Base-by-base conservation (phyloP, 2,113 vertebrate genomes). In the Neofelis nebulosa region DNA sequence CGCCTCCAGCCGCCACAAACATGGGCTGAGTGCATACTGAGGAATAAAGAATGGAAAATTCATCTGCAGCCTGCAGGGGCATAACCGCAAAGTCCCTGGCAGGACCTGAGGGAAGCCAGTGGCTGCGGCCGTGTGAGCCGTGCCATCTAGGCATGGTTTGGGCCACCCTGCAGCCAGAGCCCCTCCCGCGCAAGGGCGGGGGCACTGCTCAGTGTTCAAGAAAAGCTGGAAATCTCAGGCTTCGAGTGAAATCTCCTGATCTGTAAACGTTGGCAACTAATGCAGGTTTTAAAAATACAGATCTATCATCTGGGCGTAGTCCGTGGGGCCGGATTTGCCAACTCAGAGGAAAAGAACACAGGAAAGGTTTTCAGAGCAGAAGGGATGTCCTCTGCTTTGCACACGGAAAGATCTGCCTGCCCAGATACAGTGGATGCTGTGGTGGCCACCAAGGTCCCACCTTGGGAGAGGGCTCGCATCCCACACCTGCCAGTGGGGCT, bases 351-450 rank as follows among this genome's bases (percentile, higher is more conserved):
- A n/a, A 33, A 52, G 78, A 63, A 19, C 4, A 9, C 6, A 10
- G 25, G 19, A 5, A n/a, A 48, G 61, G 6, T 27, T 50, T 65
- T 18, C 74, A 10, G 48, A 68, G 31, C 9, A 25, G 79, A 84
- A 45, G 15, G 12, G 29, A 48, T 1, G 36, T 25, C 3, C 0
- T 12, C 36, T 21, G 88, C 36, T 48, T 29, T 31, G 27, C 55
- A 57, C 8, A 13, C 0, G 29, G 71, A 18, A 81, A 65, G 41
- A 29, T 16, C 4, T 19, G 63, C 50, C n/a, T 15, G 11, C 3
- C 19, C 23, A 14, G 9, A 18, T 6, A 5, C 0, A 50, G 29
- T 1, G n/a, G 74, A 36, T 0, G 1, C 61, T 8, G 10, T 27
- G 18, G 23, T 13, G 69, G 65, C 25, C 61, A 1, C 61, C 68